A percentile compares a stretch with the other conserved stretches of the same genome.
phyloP scores from a whole-genome alignment of 2,888 invertebrate species.

The Apodemia zela region DNA sequence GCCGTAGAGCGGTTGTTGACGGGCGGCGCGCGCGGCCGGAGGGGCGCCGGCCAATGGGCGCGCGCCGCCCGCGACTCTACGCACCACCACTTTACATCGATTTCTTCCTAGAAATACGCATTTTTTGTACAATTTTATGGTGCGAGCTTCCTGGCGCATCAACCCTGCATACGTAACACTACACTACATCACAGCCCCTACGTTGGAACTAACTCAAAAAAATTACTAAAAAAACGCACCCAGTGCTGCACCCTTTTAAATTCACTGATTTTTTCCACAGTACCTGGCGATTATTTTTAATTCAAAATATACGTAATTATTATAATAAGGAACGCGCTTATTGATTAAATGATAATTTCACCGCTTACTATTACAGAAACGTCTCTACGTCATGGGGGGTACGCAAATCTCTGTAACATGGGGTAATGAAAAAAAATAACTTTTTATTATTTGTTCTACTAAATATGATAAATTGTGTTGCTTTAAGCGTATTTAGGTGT shows the following conservation, averaged over 20 bases:
- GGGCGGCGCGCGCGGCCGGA: conserved; percentile 26
- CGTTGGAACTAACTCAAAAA: conserved; percentile 46
- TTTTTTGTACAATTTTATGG: conserved; percentile 66
- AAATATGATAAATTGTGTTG: not conserved
- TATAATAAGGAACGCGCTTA: not conserved
- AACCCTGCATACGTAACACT: conserved; percentile 28
- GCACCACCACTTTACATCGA: conserved; percentile 50
- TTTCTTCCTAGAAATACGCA: conserved; percentile 54
- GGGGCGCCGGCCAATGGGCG: conserved; percentile 32
- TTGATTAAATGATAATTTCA: not conserved
- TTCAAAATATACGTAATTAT: conserved; percentile 21
- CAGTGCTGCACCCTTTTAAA: conserved; percentile 34
- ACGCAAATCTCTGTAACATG: not conserved
- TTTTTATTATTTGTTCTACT: conserved; percentile 11
- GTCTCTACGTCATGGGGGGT: not conserved
- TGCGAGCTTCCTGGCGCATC: conserved; percentile 56
- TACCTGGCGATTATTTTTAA: conserved; percentile 33
- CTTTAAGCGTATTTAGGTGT: not conserved
- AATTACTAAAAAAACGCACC: conserved; percentile 53
- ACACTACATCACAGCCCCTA: conserved; percentile 24
- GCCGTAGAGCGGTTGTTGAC: conserved; percentile 9
- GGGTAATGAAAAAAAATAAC: not conserved
- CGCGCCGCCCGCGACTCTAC: conserved; percentile 45
- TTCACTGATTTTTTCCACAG: conserved; percentile 44
- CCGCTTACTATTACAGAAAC: not conserved